Base-by-base conservation (phyloP, 92 coral and sea anemone genomes). In the Diadumene lineata region DNA sequence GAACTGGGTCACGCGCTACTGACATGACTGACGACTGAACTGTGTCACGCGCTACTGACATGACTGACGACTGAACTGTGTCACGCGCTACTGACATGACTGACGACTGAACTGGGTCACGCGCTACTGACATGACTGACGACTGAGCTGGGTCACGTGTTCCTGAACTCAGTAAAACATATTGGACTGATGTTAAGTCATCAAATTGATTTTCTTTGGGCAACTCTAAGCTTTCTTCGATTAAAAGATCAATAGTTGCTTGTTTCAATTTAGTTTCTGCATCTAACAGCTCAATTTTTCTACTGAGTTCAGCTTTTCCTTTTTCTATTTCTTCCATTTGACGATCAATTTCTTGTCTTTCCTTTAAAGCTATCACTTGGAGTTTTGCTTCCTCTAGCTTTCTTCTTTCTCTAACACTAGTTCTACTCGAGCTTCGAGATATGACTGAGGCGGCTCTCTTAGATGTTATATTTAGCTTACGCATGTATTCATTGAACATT, bases 331-430 rank as follows among this genome's bases (percentile, higher is more conserved):
- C 86, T 25, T 80, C 89, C 31, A 76, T 38, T 43, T 68, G 76
- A 28, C 80, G 83, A 48, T 86, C 83, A 50, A 86, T 34, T 22
- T 74, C 81, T 66, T 86, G 87, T 60, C 31, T 81, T 38, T 76
- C 68, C 48, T 81, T 81, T 1, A 81, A 73, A 10, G 90, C 73
- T 21, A 75, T 66, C 60, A 86, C 81, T 51, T 33, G 70, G 25
- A 86, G 77, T 78, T 71, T 83, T 60, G 83, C 73, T 69, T 86
- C 90, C 72, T 85, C 90, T 15, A 81, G 58, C 32, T 60, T 34
- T 53, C 65, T 85, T 76, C 56, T 85, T 24, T 80, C 89, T 19
- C 56, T 75, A 21, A 80, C 70, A 33, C 85, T 80, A 31, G 70
- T 68, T 58, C 43, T 30, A 73, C 63, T 85, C 53, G 77, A 8